phyloP scores from a whole-genome alignment of 2,113 vertebrate species.

The Lycaon pictus region DNA sequence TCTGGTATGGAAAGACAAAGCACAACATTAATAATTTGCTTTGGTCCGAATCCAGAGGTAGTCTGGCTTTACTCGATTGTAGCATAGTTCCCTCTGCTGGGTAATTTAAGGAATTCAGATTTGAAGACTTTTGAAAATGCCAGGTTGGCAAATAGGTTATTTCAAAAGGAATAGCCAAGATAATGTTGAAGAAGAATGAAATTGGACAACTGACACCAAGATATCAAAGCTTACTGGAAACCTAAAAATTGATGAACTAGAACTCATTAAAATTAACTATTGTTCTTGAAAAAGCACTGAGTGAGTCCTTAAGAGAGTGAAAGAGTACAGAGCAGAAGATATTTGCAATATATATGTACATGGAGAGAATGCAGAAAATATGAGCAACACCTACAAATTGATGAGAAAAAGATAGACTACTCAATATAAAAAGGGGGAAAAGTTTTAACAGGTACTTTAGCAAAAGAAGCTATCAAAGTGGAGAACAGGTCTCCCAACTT shows the following conservation, averaged over 20 bases:
- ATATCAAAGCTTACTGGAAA: background rate
- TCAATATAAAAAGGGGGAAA: background rate
- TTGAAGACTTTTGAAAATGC: constrained; percentile 4
- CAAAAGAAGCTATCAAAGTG: background rate
- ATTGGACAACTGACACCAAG: background rate
- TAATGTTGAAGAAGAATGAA: background rate
- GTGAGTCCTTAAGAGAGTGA: background rate
- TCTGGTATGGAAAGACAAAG: constrained; percentile 6
- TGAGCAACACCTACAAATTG: background rate
- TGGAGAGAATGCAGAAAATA: background rate
- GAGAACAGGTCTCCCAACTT: background rate
- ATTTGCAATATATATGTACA: background rate
- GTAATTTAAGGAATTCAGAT: constrained; percentile 17
- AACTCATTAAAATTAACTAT: background rate
- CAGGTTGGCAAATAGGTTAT: background rate
- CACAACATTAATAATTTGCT: background rate
- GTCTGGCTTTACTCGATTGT: background rate
- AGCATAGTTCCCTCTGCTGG: background rate
- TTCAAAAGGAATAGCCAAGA: background rate
- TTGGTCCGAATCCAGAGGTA: background rate
- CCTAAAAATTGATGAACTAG: background rate
- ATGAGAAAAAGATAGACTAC: background rate
- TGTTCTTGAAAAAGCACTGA: background rate
- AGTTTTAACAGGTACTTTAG: background rate
- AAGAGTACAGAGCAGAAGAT: background rate